Evolutionary conservation across 1,140 invertebrate species (phyloP).

Genomic region (Drosophila lowei): DNA sequence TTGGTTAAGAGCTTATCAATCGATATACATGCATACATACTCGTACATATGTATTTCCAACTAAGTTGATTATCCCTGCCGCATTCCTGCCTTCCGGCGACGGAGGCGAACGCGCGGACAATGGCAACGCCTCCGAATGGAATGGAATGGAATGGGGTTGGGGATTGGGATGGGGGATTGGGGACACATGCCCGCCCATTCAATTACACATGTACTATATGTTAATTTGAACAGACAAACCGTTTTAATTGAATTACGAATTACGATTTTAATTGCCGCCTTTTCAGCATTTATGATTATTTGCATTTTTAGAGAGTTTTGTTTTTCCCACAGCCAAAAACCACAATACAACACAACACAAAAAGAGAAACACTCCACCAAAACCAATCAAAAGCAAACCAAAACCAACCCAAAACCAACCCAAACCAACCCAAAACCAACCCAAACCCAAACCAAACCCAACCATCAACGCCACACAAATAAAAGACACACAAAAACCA

Average conservation of each 20-base stretch:
- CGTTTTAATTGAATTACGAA: constrained; percentile 56
- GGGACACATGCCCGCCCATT: constrained; percentile 8
- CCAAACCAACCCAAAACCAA: constrained; percentile 23
- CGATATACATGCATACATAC: constrained; percentile 16
- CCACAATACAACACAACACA: constrained; percentile 35
- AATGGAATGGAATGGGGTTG: not conserved
- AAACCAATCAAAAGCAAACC: constrained; percentile 9
- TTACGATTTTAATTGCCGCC: constrained; percentile 61
- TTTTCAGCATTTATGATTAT: constrained; percentile 69
- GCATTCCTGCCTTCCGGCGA: not conserved
- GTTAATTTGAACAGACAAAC: constrained; percentile 19
- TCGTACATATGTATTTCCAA: constrained; percentile 42
- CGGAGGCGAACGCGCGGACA: not conserved
- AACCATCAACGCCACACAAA: constrained; percentile 11
- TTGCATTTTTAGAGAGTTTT: constrained; percentile 63
- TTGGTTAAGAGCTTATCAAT: constrained; percentile 58
- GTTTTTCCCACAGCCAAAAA: constrained; percentile 34
- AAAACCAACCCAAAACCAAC: constrained; percentile 26
- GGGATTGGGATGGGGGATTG: not conserved
- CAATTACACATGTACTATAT: constrained; percentile 32
- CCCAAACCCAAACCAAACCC: constrained; percentile 22
- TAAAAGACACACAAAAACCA: constrained; percentile 41
- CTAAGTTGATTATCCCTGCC: constrained; percentile 36
- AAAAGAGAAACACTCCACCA: constrained; percentile 8
- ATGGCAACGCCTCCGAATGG: no score